Evolutionary conservation across 2,113 vertebrate species (phyloP).

Genomic region (Bubalus kerabau): DNA sequence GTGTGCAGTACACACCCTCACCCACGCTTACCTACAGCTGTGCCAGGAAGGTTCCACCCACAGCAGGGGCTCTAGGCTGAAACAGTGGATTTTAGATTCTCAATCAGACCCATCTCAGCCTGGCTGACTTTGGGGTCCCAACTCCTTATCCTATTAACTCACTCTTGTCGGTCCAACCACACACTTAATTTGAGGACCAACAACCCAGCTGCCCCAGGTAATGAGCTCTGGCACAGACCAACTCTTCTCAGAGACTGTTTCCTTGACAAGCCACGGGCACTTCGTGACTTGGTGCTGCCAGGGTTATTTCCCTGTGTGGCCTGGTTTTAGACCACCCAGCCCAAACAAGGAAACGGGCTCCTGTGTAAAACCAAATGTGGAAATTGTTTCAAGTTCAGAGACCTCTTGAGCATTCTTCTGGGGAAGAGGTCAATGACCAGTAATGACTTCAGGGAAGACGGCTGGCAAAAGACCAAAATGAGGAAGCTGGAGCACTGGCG

Average conservation of each 20-base stretch:
- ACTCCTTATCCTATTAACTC: not conserved
- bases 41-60: not conserved
- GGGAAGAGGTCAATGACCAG: constrained; percentile 61
- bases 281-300: accelerated
- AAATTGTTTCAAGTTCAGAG: not conserved
- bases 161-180: not conserved
- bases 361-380: not conserved
- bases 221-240: not conserved
- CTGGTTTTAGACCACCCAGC: not conserved
- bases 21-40: not conserved
- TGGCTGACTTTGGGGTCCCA: not conserved
- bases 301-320: accelerated
- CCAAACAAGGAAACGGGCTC: not conserved
- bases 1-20: no score
- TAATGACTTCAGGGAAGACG: constrained; percentile 44
- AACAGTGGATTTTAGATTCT: not conserved
- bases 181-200: not conserved
- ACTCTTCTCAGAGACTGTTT: not conserved
- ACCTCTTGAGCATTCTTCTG: not conserved
- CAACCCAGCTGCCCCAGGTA: not conserved
- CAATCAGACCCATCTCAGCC: not conserved
- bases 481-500: not conserved
- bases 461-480: constrained; percentile 41
- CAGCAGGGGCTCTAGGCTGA: not conserved
- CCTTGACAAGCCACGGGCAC: not conserved